Conservation (phyloP, 2,797 vertebrate species). For the Enteromius mattozi region DNA sequence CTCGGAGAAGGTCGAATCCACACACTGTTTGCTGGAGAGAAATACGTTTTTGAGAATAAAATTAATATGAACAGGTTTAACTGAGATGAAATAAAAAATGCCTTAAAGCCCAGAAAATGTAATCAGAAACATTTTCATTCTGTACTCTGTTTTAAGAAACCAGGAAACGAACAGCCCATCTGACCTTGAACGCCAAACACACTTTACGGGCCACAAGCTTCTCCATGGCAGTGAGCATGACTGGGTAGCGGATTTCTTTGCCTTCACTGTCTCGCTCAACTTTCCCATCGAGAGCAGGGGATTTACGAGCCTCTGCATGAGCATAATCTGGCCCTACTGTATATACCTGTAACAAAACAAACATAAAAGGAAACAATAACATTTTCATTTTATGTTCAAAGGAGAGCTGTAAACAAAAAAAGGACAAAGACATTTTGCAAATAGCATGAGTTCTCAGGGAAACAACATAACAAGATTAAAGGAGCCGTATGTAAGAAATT, state of each 20-base stretch:
- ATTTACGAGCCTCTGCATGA: slow-evolving; percentile 97
- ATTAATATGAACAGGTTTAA: not conserved
- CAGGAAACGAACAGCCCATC: not conserved
- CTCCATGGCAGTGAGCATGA: slow-evolving; percentile 99
- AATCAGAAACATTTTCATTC: not conserved
- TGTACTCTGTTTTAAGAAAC: not conserved
- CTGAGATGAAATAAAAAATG: not conserved
- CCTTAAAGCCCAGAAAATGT: not conserved
- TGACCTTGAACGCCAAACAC: slow-evolving; percentile 96
- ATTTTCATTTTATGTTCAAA: not conserved
- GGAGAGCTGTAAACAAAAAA: not conserved
- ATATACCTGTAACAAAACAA: slow-evolving; percentile 84
- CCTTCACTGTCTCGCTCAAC: slow-evolving; percentile 98
- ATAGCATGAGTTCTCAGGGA: not conserved
- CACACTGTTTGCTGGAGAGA: slow-evolving; percentile 93
- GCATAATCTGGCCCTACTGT: slow-evolving; percentile 98
- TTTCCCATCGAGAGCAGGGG: slow-evolving; percentile 95
- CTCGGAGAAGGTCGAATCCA: slow-evolving; percentile 95
- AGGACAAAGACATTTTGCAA: not conserved
- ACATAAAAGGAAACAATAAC: not conserved
- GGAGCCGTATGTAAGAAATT: no score
- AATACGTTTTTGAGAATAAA: not conserved
- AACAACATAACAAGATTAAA: not conserved
- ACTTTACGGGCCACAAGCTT: slow-evolving; percentile 98
- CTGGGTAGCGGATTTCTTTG: slow-evolving; percentile 97